Evolutionary conservation across 1,140 invertebrate species (phyloP).

Genomic region (Polypedilum pembai): DNA sequence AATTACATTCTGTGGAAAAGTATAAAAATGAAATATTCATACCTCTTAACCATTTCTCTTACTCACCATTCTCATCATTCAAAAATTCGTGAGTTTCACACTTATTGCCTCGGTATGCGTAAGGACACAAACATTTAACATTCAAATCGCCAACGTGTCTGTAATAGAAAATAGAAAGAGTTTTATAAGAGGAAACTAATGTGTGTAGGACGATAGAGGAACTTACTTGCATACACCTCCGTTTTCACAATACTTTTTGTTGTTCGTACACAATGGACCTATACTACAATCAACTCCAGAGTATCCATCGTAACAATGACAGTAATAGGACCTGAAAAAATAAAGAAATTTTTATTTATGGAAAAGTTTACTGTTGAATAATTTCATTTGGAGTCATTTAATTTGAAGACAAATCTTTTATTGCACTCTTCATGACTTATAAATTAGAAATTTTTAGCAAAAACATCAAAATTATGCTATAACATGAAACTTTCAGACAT

Average conservation of each 20-base stretch:
- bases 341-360: not conserved
- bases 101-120: constrained; percentile 55
- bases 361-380: not conserved
- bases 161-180: constrained; percentile 35
- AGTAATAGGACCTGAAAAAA: constrained; percentile 54
- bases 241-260: constrained; percentile 61
- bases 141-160: constrained; percentile 65
- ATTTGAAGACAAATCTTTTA: no score
- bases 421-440: no score
- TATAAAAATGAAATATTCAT: not conserved
- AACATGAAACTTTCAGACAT: no score
- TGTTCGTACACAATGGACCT: constrained; percentile 60
- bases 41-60: not conserved
- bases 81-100: constrained; percentile 53
- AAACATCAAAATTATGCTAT: no score
- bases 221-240: constrained; percentile 69
- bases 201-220: not conserved
- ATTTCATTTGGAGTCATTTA: no score
- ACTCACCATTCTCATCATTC: constrained; percentile 34
- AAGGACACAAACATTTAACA: constrained; percentile 57
- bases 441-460: no score
- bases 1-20: not conserved
- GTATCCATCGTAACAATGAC: constrained; percentile 66
- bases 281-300: constrained; percentile 60
- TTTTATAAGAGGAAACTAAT: not conserved